Percentiles rank a stretch among this genome's conserved stretches.
These are phyloP conservation scores for Corydoras maculifer DNA, from an alignment of 2,113 vertebrate genomes.

Conservation along the genomic window DNA sequence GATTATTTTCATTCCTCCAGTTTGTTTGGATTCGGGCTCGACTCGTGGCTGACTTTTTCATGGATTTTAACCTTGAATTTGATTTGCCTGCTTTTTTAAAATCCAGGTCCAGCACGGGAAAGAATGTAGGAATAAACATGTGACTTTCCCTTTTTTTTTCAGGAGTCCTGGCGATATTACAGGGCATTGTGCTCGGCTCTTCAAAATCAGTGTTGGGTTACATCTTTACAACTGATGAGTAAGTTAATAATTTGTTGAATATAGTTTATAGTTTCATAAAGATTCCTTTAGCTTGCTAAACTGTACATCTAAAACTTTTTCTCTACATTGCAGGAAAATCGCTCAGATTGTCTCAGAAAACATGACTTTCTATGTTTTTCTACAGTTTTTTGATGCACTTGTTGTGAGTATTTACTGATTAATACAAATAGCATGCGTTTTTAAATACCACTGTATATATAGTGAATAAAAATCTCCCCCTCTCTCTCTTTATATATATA, in stretches of 20 bases:
- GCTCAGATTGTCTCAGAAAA: conserved; percentile 50
- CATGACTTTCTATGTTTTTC: conserved; percentile 52
- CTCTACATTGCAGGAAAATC: conserved; percentile 50
- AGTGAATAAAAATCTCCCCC: too few relatives aligned
- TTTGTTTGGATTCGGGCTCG: too few relatives aligned
- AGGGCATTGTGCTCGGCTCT: conserved; percentile 56
- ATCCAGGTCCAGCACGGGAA: too few relatives aligned
- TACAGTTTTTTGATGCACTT: conserved; percentile 63
- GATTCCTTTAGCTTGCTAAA: too few relatives aligned
- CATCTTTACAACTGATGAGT: conserved; percentile 79
- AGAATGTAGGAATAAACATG: too few relatives aligned
- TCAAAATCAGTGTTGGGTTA: conserved; percentile 65
- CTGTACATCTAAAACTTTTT: neutral
- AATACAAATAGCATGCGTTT: too few relatives aligned
- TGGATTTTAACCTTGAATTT: too few relatives aligned
- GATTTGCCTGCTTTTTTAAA: too few relatives aligned
- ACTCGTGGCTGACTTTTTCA: too few relatives aligned
- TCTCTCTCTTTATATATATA: too few relatives aligned
- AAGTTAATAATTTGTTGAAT: conserved; percentile 42
- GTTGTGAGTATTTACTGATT: conserved; percentile 53
- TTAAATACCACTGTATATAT: too few relatives aligned
- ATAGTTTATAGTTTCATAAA: neutral
- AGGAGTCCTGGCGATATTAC: conserved; percentile 67
- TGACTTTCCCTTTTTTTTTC: neutral
- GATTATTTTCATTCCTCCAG: too few relatives aligned